phyloP scores from a whole-genome alignment of 2,797 vertebrate species.

The Cuniculus paca region DNA sequence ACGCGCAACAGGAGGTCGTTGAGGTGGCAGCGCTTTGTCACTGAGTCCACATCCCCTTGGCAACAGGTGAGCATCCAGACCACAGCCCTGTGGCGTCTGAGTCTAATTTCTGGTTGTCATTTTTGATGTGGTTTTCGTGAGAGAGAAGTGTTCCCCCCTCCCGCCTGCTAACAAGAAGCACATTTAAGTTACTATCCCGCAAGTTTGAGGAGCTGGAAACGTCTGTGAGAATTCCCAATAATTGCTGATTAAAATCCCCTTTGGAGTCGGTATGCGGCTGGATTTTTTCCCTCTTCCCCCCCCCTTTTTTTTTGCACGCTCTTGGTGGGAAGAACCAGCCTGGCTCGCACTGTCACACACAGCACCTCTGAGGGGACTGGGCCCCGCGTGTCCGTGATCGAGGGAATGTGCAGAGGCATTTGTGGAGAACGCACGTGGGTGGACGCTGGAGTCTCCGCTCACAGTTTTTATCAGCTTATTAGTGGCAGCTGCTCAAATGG shows the following conservation, averaged over 20 bases:
- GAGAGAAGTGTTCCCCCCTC: slow-evolving; percentile 42
- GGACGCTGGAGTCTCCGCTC: slow-evolving; percentile 78
- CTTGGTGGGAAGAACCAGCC: slow-evolving; percentile 57
- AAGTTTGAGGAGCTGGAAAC: slow-evolving; percentile 63
- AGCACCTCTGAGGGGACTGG: slow-evolving; percentile 69
- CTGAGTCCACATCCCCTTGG: neutral
- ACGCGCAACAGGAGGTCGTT: neutral
- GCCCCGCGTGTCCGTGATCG: slow-evolving; percentile 77
- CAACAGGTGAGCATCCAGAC: slow-evolving; percentile 10
- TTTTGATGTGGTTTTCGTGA: slow-evolving; percentile 54
- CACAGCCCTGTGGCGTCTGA: neutral
- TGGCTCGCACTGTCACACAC: slow-evolving; percentile 73
- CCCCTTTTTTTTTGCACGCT: neutral
- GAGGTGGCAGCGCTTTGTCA: neutral
- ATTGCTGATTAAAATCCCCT: slow-evolving; percentile 68
- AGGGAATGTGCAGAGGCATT: slow-evolving; percentile 75
- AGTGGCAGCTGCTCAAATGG: slow-evolving; percentile 87
- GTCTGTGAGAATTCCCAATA: slow-evolving; percentile 82
- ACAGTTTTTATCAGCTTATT: slow-evolving; percentile 87
- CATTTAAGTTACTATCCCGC: slow-evolving; percentile 74
- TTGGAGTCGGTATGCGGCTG: slow-evolving; percentile 63
- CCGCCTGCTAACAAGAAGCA: slow-evolving; percentile 26
- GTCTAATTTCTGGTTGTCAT: neutral
- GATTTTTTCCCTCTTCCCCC: neutral
- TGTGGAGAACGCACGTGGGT: slow-evolving; percentile 69